Percentiles rank a stretch among this genome's conserved stretches.
These are phyloP conservation scores for Sebastes fasciatus DNA, from an alignment of 2,113 vertebrate species.

Conservation along the genomic window DNA sequence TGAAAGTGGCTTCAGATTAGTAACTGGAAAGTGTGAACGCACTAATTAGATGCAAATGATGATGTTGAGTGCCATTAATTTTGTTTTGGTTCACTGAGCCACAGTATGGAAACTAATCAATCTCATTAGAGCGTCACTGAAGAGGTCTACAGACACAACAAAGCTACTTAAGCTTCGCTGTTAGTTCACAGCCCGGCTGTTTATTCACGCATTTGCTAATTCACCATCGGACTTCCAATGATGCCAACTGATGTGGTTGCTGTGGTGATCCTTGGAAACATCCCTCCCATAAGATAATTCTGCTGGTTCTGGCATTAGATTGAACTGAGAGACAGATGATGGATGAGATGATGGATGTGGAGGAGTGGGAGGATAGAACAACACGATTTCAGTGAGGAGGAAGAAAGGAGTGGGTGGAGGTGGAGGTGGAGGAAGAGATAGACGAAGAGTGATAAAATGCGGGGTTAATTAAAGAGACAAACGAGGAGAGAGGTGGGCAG, in stretches of 20 bases:
- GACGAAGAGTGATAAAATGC: background rate
- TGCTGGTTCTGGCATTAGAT: background rate
- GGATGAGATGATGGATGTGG: too few relatives aligned
- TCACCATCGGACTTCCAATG: background rate
- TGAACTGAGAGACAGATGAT: background rate
- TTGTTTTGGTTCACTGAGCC: background rate
- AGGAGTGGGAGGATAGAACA: background rate
- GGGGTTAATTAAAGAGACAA: conserved; percentile 6
- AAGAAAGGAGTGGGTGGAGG: background rate
- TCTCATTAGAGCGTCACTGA: background rate
- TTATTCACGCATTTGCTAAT: background rate
- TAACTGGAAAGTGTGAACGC: background rate
- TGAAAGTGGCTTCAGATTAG: background rate
- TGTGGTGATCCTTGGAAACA: background rate
- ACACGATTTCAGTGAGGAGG: background rate
- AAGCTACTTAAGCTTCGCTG: background rate
- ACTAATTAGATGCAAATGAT: background rate
- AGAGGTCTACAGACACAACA: background rate
- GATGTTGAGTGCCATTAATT: background rate
- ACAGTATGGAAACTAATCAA: background rate
- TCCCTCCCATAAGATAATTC: background rate
- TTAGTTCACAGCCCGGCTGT: background rate
- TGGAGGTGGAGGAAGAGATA: background rate
- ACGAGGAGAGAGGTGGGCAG: background rate
- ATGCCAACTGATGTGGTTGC: background rate